Conservation (phyloP, 2,888 invertebrate species). For the Barypeithes pellucidus region DNA sequence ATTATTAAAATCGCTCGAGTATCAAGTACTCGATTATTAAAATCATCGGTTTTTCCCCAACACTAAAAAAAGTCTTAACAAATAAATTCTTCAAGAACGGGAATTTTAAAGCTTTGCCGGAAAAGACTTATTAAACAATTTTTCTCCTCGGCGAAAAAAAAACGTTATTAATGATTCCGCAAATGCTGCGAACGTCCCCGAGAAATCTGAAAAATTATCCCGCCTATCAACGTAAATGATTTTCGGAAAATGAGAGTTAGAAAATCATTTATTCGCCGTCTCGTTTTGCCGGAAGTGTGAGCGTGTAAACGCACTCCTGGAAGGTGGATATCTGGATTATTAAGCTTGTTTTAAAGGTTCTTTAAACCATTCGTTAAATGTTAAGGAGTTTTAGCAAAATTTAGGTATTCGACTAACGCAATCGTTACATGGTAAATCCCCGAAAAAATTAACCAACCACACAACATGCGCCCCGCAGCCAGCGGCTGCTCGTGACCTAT, state of each 20-base stretch:
- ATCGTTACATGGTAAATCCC: too few species aligned
- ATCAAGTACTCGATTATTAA: too few species aligned
- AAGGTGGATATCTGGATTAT: slow-evolving; percentile 28
- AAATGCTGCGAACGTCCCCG: slow-evolving; percentile 20
- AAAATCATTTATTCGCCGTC: slow-evolving; percentile 59
- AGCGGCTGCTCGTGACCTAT: too few species aligned
- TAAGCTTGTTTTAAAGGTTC: slow-evolving; percentile 20
- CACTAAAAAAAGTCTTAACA: too few species aligned
- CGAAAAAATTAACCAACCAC: too few species aligned
- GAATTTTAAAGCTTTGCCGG: slow-evolving; percentile 7
- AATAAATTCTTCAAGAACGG: too few species aligned
- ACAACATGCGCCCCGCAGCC: too few species aligned
- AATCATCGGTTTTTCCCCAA: too few species aligned
- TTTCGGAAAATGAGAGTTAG: slow-evolving; percentile 63
- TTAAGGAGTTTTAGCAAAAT: slow-evolving; percentile 20
- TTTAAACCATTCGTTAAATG: slow-evolving; percentile 3
- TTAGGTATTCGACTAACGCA: not conserved
- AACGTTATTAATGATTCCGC: slow-evolving; percentile 35
- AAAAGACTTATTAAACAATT: slow-evolving; percentile 28
- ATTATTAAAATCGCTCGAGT: too few species aligned
- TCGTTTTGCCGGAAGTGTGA: slow-evolving; percentile 56
- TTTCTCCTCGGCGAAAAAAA: not conserved
- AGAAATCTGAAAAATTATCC: slow-evolving; percentile 30
- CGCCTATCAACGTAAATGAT: slow-evolving; percentile 55
- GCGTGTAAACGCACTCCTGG: slow-evolving; percentile 41